phyloP scores from a whole-genome alignment of 2,797 vertebrate genomes.

The Pipistrellus kuhlii region DNA sequence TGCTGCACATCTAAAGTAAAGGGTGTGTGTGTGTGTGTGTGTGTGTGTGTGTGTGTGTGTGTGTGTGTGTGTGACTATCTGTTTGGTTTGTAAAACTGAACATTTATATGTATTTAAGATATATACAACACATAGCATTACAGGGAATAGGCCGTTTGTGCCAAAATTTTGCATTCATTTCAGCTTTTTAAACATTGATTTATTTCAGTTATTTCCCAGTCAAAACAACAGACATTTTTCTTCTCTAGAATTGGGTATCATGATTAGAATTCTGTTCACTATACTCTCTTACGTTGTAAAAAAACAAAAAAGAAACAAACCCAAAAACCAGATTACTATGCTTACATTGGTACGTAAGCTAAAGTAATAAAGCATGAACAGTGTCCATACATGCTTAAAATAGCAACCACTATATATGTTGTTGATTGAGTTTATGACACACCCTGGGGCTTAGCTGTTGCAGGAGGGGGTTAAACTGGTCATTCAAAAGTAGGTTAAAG shows the following conservation, averaged over 20 bases:
- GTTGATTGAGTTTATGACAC: neutral
- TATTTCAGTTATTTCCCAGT: neutral
- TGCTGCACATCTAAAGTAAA: conserved; percentile 21
- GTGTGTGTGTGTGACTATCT: neutral
- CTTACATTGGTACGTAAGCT: neutral
- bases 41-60: neutral
- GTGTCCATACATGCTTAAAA: neutral
- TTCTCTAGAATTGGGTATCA: neutral
- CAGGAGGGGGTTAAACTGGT: neutral
- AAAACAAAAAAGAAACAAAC: too few species aligned
- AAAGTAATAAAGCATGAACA: neutral
- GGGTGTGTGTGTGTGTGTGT: too few species aligned
- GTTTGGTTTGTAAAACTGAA: neutral
- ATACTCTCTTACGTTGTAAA: neutral
- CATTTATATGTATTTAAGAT: conserved; percentile 44
- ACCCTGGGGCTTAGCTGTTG: neutral
- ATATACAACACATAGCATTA: neutral
- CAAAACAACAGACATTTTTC: neutral
- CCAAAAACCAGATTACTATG: neutral
- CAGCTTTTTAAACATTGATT: neutral
- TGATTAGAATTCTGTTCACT: conserved; percentile 32
- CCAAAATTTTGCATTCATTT: neutral
- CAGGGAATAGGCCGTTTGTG: neutral
- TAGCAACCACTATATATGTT: neutral
- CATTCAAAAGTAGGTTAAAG: neutral